These are phyloP conservation scores for Brachionus rotundiformis DNA, from an alignment of 1,140 invertebrate species.

Conservation along the genomic window DNA sequence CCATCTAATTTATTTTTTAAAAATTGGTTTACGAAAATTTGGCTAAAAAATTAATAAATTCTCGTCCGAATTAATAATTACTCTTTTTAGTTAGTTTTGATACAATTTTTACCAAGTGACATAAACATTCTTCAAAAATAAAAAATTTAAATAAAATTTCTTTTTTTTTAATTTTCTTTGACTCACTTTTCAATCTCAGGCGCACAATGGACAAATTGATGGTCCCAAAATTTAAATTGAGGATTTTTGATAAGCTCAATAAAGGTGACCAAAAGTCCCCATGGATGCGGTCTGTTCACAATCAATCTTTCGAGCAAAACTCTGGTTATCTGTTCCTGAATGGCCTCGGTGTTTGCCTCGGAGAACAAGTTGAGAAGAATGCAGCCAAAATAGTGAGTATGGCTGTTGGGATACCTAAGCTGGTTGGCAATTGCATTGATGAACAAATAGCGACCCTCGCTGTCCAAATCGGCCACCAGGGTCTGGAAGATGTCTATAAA, in stretches of 20 bases:
- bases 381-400: slow-evolving; percentile 99
- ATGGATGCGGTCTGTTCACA: slow-evolving; percentile 96
- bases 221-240: slow-evolving; percentile 97
- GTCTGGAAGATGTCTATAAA: slow-evolving; percentile 99
- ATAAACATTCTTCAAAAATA: slow-evolving; percentile 42
- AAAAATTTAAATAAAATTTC: not conserved
- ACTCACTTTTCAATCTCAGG: slow-evolving; percentile 96
- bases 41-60: not conserved
- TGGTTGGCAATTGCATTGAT: slow-evolving; percentile 98
- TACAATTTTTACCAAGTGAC: slow-evolving; percentile 47
- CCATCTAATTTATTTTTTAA: slow-evolving; percentile 8
- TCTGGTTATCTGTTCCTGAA: slow-evolving; percentile 78
- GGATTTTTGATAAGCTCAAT: slow-evolving; percentile 98
- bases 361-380: slow-evolving; percentile 92
- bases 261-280: slow-evolving; percentile 97
- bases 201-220: slow-evolving; percentile 97
- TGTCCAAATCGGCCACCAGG: slow-evolving; percentile 92
- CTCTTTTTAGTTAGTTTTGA: slow-evolving; percentile 44
- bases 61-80: not conserved
- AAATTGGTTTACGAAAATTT: not conserved
- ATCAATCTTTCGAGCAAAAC: slow-evolving; percentile 94
- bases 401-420: slow-evolving; percentile 94
- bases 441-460: slow-evolving; percentile 89
- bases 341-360: slow-evolving; percentile 94
- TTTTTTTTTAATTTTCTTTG: not conserved